These are phyloP conservation scores for Cisticola juncidis DNA, from an alignment of 2,113 vertebrate genomes.

Conservation along the genomic window DNA sequence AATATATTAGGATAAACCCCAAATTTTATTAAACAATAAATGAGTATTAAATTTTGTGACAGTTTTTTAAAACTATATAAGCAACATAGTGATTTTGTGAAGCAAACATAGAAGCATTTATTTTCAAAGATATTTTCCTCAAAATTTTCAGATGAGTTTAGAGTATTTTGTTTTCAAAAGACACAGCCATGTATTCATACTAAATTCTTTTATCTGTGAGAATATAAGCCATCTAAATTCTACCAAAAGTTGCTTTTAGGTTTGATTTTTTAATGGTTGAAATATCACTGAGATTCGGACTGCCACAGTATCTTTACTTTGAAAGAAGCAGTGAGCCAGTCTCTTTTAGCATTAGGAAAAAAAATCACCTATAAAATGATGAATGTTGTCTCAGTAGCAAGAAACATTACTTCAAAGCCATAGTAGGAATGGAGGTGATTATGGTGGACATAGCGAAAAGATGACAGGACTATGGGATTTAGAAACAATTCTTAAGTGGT, in stretches of 20 bases:
- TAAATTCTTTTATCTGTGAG: not conserved
- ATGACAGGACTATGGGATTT: not conserved
- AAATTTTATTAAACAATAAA: not conserved
- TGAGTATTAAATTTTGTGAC: not conserved
- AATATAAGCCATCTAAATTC: not conserved
- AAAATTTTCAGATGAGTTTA: not conserved
- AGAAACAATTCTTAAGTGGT: not conserved
- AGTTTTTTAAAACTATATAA: not conserved
- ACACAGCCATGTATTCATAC: not conserved
- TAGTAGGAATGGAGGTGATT: not conserved
- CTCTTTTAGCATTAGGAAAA: not conserved
- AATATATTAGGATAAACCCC: not conserved
- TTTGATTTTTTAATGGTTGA: not conserved
- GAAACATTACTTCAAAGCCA: constrained; percentile 2
- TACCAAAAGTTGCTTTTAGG: not conserved
- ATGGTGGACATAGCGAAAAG: not conserved
- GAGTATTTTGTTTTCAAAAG: not conserved
- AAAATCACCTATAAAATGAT: not conserved
- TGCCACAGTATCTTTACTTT: not conserved
- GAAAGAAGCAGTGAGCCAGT: not conserved
- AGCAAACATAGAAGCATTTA: not conserved
- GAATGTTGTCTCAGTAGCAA: not conserved
- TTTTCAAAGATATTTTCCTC: not conserved
- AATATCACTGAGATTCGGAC: not conserved
- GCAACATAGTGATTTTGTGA: not conserved